Evolutionary conservation across 2,113 vertebrate species (phyloP), one percentile per base, ranked within the genome.

Genomic region (Picathartes gymnocephalus): DNA sequence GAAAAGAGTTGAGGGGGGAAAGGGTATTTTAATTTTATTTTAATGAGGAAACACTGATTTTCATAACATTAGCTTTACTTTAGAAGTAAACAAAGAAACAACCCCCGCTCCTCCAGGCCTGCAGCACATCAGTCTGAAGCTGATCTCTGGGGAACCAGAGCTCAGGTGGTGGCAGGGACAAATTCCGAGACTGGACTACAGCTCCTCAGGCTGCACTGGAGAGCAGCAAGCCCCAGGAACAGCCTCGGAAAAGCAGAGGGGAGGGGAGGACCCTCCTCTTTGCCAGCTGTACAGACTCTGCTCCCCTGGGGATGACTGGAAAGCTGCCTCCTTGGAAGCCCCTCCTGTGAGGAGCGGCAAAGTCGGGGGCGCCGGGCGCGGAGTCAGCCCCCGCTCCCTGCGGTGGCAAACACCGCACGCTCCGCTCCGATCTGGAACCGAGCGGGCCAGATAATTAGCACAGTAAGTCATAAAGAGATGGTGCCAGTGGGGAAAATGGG

Each of bases 401-500:
- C 0, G 1, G 33, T 83, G 79, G 79, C 68, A 83, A 60, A 53
- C 79, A 12, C 25, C 4, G n/a, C 1, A 1, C 4, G 4, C 53
- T 90, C 47, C 42, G 54, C 50, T 66, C 74, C 1, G 1, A 54
- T 1, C 3, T 11, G 33, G 69, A 80, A 17, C 0, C 0, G 54
- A 84, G 71, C 33, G 70, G 84, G 76, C 1, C 0, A 90, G 58
- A 25, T 96, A 93, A 96, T 93, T 95, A 94, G 83, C 74, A 68
- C 47, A 74, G 1, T 66, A 88, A 90, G 39, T 83, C 71, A 71
- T 74, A 81, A 92, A 78, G 68, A 90, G 51, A 56, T 1, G 6
- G 37, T 88, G 93, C 81, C 93, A 53, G 48, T 70, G 68, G 90
- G 94, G 79, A 94, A 82, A 97, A 90, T 6, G 56, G 51, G 86